Conservation (phyloP, 2,113 vertebrate species). For the Hymenochirus boettgeri region DNA sequence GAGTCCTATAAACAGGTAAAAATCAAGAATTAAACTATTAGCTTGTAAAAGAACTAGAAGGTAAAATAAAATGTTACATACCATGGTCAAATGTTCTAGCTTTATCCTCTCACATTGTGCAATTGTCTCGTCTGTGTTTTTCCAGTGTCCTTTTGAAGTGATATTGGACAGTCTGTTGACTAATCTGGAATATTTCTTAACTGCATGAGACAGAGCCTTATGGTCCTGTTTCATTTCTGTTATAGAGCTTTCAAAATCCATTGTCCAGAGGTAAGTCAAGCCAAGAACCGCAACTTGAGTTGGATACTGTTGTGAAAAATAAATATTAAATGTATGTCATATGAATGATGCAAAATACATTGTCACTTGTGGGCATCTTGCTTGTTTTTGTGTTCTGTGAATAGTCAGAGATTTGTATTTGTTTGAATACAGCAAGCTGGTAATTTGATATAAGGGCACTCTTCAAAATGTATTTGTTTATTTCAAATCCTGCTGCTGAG, state of each 20-base stretch:
- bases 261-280: conserved; percentile 33
- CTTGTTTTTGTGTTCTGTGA: no score
- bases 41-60: no score
- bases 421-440: no score
- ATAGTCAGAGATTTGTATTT: no score
- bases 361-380: no score
- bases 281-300: conserved; percentile 22
- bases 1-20: no score
- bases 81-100: conserved; percentile 38
- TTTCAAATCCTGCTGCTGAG: no score
- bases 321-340: no score
- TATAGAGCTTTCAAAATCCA: conserved; percentile 32
- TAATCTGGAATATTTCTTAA: conserved; percentile 33
- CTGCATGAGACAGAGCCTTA: conserved; percentile 9
- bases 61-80: conserved; percentile 12
- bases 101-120: conserved; percentile 29
- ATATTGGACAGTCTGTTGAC: conserved; percentile 18
- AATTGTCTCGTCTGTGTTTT: conserved; percentile 23
- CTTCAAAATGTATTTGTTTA: no score
- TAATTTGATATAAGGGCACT: no score
- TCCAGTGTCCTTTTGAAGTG: conserved; percentile 26
- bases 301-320: conserved; percentile 17
- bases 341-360: no score
- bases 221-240: conserved; percentile 27
- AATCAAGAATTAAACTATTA: no score